These are phyloP conservation scores for Lucinisca nassula DNA, from an alignment of 2,888 invertebrate species.

Conservation along the genomic window DNA sequence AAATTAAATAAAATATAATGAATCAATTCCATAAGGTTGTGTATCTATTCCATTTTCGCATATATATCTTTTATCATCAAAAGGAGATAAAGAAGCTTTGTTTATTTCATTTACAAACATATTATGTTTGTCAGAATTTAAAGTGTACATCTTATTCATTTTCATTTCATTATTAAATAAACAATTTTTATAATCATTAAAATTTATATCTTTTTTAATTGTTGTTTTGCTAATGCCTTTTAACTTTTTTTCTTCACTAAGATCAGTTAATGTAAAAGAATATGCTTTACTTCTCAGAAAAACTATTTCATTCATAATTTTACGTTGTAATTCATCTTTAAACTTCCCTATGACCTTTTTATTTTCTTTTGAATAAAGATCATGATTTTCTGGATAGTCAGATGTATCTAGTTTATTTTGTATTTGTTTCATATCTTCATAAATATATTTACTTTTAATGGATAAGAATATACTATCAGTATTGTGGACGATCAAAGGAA, in stretches of 20 bases:
- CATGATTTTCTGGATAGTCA: slow-evolving; percentile 50
- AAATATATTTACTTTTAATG: slow-evolving; percentile 34
- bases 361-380: slow-evolving; percentile 37
- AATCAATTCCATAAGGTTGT: slow-evolving; percentile 17
- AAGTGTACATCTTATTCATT: slow-evolving; percentile 32
- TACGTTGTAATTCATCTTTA: slow-evolving; percentile 54
- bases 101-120: slow-evolving; percentile 43
- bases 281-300: slow-evolving; percentile 49
- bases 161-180: slow-evolving; percentile 25
- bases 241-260: slow-evolving; percentile 32
- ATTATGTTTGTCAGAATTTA: slow-evolving; percentile 41
- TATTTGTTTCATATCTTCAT: slow-evolving; percentile 47
- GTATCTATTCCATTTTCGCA: slow-evolving; percentile 43
- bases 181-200: slow-evolving; percentile 27
- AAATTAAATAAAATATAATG: slow-evolving; percentile 18
- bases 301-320: slow-evolving; percentile 39
- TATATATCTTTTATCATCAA: slow-evolving; percentile 46
- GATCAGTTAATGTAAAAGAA: slow-evolving; percentile 14
- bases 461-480: slow-evolving; percentile 29
- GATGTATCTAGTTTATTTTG: slow-evolving; percentile 43
- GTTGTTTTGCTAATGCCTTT: slow-evolving; percentile 34
- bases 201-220: slow-evolving; percentile 21
- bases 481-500: neutral
- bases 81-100: slow-evolving; percentile 28
- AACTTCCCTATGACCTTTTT: slow-evolving; percentile 48